phyloP scores from a whole-genome alignment of 2,797 vertebrate genomes.

The Passerculus sandwichensis region DNA sequence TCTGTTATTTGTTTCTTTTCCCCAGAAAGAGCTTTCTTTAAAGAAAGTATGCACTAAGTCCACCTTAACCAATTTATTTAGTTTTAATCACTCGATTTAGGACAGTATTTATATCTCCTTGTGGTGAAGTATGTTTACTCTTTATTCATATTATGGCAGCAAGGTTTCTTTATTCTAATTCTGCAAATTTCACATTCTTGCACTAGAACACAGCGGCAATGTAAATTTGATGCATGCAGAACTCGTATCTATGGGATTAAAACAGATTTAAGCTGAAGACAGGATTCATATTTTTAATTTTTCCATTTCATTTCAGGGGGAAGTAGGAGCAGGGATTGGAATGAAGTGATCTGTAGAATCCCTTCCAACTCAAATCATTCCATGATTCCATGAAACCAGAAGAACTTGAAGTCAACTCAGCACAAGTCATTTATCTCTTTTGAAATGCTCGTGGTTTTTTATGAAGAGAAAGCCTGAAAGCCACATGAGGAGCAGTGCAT shows the following conservation, averaged over 20 bases:
- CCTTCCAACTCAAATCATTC: neutral
- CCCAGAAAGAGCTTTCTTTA: neutral
- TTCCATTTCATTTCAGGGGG: neutral
- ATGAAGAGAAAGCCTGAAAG: neutral
- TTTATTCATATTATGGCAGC: neutral
- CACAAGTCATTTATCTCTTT: neutral
- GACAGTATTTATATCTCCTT: neutral
- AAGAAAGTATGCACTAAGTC: neutral
- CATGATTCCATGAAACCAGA: neutral
- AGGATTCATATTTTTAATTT: neutral
- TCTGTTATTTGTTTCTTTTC: neutral
- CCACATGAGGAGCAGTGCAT: neutral
- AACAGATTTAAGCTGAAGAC: neutral
- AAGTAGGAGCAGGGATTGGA: neutral
- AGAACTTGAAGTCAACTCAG: neutral
- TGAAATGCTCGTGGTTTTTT: neutral
- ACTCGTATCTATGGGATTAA: neutral
- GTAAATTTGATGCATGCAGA: neutral
- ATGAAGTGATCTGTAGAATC: neutral
- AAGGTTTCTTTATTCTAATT: neutral
- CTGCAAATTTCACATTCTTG: neutral
- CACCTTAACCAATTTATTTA: neutral
- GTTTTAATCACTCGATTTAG: neutral
- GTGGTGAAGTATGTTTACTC: neutral
- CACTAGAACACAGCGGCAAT: neutral